Conservation (phyloP, 2,113 vertebrate genomes). For the Epinephelus fuscoguttatus region DNA sequence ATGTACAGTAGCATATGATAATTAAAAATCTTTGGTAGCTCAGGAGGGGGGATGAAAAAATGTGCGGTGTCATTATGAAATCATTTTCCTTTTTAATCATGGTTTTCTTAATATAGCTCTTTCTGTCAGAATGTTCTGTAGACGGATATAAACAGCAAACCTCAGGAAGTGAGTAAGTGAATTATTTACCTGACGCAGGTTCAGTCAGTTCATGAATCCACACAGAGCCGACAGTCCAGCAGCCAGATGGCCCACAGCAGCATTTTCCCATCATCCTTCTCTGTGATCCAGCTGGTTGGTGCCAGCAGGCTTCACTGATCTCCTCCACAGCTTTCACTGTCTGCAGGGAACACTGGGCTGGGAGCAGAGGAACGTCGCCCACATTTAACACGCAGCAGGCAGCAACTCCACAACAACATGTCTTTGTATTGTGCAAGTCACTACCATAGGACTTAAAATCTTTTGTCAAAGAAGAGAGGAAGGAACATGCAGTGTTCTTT, state of each 20-base stretch:
- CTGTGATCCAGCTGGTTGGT: neutral
- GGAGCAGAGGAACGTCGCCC: neutral
- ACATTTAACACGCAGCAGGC: too few species aligned
- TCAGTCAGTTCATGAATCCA: neutral
- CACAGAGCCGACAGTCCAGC: neutral
- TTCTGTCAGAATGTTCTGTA: too few species aligned
- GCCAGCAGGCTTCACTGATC: slow-evolving; percentile 12
- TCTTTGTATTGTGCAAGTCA: too few species aligned
- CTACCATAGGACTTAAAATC: too few species aligned
- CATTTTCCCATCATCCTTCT: slow-evolving; percentile 2
- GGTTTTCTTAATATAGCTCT: too few species aligned
- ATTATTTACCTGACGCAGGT: neutral
- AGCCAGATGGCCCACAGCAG: neutral
- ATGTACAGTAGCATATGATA: neutral
- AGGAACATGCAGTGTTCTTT: too few species aligned
- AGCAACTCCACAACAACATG: too few species aligned
- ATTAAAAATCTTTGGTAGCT: neutral
- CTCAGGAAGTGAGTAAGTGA: slow-evolving; percentile 2
- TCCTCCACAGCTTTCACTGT: neutral
- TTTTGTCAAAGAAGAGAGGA: too few species aligned
- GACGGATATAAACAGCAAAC: too few species aligned
- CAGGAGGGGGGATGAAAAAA: neutral
- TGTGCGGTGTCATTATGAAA: neutral
- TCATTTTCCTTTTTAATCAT: too few species aligned
- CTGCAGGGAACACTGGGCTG: neutral